A percentile compares a stretch with the other conserved stretches of the same genome.
phyloP scores from a whole-genome alignment of 2,113 vertebrate genomes.

The Poecilia latipinna region DNA sequence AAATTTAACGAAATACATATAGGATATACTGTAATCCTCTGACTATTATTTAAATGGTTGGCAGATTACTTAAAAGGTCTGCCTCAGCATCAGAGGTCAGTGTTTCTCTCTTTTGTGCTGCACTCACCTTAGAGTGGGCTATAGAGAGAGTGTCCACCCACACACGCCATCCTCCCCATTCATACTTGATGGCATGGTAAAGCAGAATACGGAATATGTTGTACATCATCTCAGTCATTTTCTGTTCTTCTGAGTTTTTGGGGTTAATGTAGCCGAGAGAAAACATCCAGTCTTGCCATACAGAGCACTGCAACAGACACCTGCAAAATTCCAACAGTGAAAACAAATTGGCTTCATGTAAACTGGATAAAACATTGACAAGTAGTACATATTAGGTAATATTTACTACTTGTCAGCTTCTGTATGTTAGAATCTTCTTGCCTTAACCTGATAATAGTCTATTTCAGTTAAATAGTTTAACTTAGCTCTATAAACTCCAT shows the following conservation, averaged over 20 bases:
- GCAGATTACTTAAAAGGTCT: conserved; percentile 12
- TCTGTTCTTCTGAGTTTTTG: conserved; percentile 95
- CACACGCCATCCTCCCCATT: conserved; percentile 99
- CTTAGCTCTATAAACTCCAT: background rate
- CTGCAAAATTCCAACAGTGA: conserved; percentile 64
- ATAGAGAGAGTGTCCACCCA: conserved; percentile 99
- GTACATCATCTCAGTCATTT: conserved; percentile 98
- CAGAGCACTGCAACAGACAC: conserved; percentile 98
- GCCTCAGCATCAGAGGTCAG: conserved; percentile 49
- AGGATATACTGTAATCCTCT: background rate
- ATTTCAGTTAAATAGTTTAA: no score
- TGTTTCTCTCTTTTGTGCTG: conserved; percentile 70
- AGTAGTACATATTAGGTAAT: background rate
- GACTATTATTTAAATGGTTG: background rate
- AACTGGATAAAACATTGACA: background rate
- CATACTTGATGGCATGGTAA: conserved; percentile 98
- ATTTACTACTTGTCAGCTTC: no score
- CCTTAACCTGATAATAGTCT: no score
- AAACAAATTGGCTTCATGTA: background rate
- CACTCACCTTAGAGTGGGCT: conserved; percentile 97
- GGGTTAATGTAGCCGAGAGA: conserved; percentile 97
- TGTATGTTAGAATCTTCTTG: no score
- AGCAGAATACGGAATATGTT: conserved; percentile 98
- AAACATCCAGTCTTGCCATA: conserved; percentile 99
- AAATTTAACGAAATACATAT: background rate